Percentiles rank a stretch among this genome's conserved stretches.
Conservation (phyloP, 1,140 invertebrate genomes). For the Babylonia areolata region DNA sequence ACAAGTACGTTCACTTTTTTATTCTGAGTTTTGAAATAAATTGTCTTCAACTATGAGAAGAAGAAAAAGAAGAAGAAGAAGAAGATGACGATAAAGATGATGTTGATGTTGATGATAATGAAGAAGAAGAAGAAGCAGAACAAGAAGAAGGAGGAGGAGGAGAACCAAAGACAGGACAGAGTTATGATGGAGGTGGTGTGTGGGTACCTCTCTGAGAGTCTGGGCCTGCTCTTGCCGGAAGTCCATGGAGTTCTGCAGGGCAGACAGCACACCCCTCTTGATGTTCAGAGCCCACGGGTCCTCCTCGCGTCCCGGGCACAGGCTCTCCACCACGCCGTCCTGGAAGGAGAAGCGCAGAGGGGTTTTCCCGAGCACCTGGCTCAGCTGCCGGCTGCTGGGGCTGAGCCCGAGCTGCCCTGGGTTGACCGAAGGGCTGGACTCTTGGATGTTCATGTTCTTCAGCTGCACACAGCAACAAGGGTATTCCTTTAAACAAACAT, state of each 20-base stretch:
- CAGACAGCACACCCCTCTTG: constrained; percentile 89
- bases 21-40: too few relatives aligned
- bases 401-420: constrained; percentile 19
- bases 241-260: constrained; percentile 91
- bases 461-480: constrained; percentile 24
- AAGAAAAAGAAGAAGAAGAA: too few relatives aligned
- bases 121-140: too few relatives aligned
- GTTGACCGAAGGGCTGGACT: constrained; percentile 42
- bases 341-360: constrained; percentile 80
- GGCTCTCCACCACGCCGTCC: constrained; percentile 75
- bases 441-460: constrained; percentile 45
- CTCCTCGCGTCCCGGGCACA: constrained; percentile 79
- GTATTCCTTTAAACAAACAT: too few relatives aligned
- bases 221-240: constrained; percentile 86
- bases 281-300: constrained; percentile 89
- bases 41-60: too few relatives aligned
- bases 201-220: constrained; percentile 71
- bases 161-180: too few relatives aligned
- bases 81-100: too few relatives aligned
- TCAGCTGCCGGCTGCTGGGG: constrained; percentile 38
- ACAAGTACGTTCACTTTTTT: too few relatives aligned
- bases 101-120: too few relatives aligned
- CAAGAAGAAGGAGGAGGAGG: too few relatives aligned
- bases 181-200: not conserved
- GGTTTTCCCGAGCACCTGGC: constrained; percentile 54